These are phyloP conservation scores for Tachuris rubrigastra DNA, from an alignment of 2,113 vertebrate species.

Conservation along the genomic window DNA sequence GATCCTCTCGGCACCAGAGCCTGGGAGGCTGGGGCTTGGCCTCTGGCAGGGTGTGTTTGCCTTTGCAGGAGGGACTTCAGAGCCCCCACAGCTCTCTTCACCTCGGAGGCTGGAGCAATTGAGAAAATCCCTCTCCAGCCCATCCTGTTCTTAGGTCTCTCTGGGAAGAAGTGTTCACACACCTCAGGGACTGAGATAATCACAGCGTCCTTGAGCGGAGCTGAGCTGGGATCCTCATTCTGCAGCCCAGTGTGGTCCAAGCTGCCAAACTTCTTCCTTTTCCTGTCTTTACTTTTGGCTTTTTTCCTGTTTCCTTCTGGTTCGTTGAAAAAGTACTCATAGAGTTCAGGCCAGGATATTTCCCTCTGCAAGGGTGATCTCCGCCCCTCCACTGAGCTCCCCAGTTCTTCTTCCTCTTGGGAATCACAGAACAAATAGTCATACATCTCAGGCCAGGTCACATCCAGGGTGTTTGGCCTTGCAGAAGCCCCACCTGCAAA, in stretches of 20 bases:
- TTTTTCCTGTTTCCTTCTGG: constrained; percentile 41
- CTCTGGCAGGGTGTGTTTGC: background rate
- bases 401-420: background rate
- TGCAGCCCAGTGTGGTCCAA: background rate
- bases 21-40: background rate
- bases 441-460: constrained; percentile 85
- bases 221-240: background rate
- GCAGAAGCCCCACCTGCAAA: accelerated
- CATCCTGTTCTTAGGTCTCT: background rate
- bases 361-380: background rate
- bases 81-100: constrained; percentile 22
- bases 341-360: constrained; percentile 82
- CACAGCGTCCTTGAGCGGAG: background rate
- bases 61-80: constrained; percentile 29
- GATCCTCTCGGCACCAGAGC: background rate
- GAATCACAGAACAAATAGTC: constrained; percentile 87
- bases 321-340: constrained; percentile 86
- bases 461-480: background rate
- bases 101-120: background rate
- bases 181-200: constrained; percentile 68
- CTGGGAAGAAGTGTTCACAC: constrained; percentile 78
- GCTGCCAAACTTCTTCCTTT: background rate
- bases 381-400: background rate
- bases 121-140: constrained; percentile 1
- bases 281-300: constrained; percentile 57